Conservation (phyloP, 2,113 vertebrate species). For the Riparia riparia region DNA sequence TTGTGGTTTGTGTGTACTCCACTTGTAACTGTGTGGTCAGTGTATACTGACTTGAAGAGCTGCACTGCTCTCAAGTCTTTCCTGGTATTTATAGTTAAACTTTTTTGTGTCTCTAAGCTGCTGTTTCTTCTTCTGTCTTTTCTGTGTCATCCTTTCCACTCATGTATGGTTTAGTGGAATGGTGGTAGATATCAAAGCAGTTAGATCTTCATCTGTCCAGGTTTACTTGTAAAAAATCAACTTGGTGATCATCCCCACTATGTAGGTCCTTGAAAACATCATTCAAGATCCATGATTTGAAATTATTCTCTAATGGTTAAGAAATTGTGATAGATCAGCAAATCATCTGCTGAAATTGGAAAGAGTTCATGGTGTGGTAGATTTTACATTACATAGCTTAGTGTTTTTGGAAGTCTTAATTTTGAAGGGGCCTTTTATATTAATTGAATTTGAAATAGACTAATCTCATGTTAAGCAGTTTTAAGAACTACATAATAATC, state of each 20-base stretch:
- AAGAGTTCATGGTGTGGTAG: not conserved
- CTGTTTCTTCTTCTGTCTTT: not conserved
- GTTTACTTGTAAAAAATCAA: not conserved
- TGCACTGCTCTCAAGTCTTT: not conserved
- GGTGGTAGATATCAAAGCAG: not conserved
- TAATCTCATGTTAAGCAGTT: not conserved
- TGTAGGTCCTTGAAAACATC: not conserved
- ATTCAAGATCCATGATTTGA: not conserved
- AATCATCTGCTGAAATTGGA: not conserved
- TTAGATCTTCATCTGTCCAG: not conserved
- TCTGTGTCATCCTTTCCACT: not conserved
- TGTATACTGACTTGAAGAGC: not conserved
- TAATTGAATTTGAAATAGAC: not conserved
- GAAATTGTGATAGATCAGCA: not conserved
- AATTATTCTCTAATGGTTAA: not conserved
- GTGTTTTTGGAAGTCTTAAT: not conserved
- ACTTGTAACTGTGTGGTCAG: not conserved
- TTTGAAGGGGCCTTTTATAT: not conserved
- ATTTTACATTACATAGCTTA: not conserved
- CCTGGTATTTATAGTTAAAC: not conserved
- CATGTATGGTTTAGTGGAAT: not conserved
- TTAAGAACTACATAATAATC: not conserved
- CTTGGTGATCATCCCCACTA: not conserved
- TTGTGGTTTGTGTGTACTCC: not conserved
- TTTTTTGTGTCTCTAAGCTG: not conserved